These are phyloP conservation scores for Synchiropus splendidus DNA, from an alignment of 2,113 vertebrate species.

Conservation along the genomic window DNA sequence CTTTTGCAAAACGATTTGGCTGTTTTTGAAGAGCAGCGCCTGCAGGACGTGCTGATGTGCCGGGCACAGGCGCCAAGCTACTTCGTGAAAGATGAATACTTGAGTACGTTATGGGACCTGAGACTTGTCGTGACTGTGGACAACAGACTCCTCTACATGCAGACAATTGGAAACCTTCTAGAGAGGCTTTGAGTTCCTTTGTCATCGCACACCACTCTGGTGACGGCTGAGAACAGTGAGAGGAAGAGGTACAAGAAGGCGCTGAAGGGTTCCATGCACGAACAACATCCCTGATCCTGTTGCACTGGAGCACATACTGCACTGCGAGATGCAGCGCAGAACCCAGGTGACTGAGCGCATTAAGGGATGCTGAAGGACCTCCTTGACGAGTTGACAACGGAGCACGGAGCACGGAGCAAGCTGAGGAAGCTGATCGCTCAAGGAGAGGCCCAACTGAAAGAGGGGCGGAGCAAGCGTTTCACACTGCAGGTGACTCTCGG, in stretches of 20 bases:
- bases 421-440: slow-evolving; percentile 25
- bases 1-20: slow-evolving; percentile 39
- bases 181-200: slow-evolving; percentile 26
- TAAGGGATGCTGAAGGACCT: slow-evolving; percentile 19
- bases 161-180: slow-evolving; percentile 47
- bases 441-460: slow-evolving; percentile 14
- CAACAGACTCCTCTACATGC: slow-evolving; percentile 11
- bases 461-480: slow-evolving; percentile 35
- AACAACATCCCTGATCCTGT: not conserved
- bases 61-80: slow-evolving; percentile 4
- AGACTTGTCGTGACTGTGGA: too few species aligned
- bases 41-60: slow-evolving; percentile 51
- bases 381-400: not conserved
- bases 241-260: slow-evolving; percentile 9
- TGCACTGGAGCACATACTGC: slow-evolving; percentile 24
- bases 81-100: slow-evolving; percentile 17
- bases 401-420: slow-evolving; percentile 11
- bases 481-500: slow-evolving; percentile 39
- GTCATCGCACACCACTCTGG: not conserved
- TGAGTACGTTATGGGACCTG: too few species aligned
- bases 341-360: not conserved
- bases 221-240: slow-evolving; percentile 19
- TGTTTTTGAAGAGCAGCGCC: slow-evolving; percentile 46
- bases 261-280: slow-evolving; percentile 3
- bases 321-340: slow-evolving; percentile 13